Evolutionary conservation across 2,797 vertebrate genomes (phyloP), one percentile per base, ranked within the genome.

Genomic region (Adelosebastes latens): DNA sequence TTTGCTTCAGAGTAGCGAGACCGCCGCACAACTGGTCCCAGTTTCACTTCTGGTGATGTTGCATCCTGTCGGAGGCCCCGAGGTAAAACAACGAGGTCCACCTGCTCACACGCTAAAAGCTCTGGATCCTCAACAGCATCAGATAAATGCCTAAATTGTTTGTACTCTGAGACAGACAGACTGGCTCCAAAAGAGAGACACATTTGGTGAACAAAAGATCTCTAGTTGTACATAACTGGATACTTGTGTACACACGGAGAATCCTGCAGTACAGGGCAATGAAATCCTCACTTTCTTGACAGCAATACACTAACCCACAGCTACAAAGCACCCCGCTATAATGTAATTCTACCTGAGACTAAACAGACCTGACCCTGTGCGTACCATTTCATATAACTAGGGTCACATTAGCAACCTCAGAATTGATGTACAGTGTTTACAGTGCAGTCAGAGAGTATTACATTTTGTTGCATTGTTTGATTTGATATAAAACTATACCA

Each of bases 171-270:
- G 59, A 81, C 59, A 79, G 46, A 71, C 36, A 25, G 75, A 22
- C 60, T 34, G 72, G 8, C 60, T 68, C 75, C 65, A 58, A 49
- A 73, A 58, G 31, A 83, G 53, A 74, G n/a, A 67, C 59, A 67
- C 64, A 87, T 46, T 85, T 69, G 59, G 58, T 27, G 75, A 87
- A 90, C 78, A 86, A 79, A 79, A 74, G 52, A 31, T 65, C 74
- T 81, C 9, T 39, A 20, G 60, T 46, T 62, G 32, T 53, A 72
- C 56, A 79, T 42, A 75, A 77, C 4, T 31, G 25, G 81, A 72
- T 52, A 49, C 46, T 58, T 63, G 66, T 79, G 74, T 67, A 84
- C 63, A 72, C 61, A 75, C n/a, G 56, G 13, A 76, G 16, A 77
- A 72, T 81, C 9, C 7, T 76, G 71, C 53, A 72, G 66, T 29